Base-by-base conservation (phyloP, 2,113 vertebrate genomes). In the Micronisus gabar region DNA sequence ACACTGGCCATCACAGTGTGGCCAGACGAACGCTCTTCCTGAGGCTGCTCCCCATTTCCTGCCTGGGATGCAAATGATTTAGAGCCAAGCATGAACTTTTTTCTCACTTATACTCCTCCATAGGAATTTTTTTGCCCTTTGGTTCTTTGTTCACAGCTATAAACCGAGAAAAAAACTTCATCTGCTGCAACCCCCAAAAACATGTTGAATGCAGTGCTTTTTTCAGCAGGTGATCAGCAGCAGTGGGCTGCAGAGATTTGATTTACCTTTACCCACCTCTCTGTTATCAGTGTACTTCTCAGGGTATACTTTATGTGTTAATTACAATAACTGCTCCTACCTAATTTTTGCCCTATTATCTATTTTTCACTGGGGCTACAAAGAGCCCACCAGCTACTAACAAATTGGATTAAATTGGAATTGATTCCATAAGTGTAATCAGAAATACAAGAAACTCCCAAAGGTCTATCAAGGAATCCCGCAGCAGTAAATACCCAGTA, bases 1-100 rank as follows among this genome's bases (percentile, higher is more conserved):
- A 2, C 17, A 12, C 30, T 36, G 34, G 16, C 27, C 65, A 25
- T 45, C 2, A 2, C n/a, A 14, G 32, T 1, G 0, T 10, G 21
- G 34, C 11, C 32, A 61, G 36, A 81, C 40, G 6, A 84, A 56
- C 1, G 3, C 36, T 43, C 41, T 53, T 79, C n/a, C 15, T 17
- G 1, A 29, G 32, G 32, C 21, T 86, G 48, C 19, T 84, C n/a
- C 16, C n/a, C 40, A 9, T 62, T 41, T 90, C 26, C 59, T 50
- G 30, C 16, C 47, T 41, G 45, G 34, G 15, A 36, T 73, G 34
- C 36, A 61, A 76, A 73, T 5, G 0, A 55, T 70, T 90, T 62
- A 53, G 20, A 66, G 13, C 18, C 50, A 56, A 48, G 12, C 23
- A 34, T 18, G 26, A 62, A 17, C 12, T 43, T 88, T 40, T 78